phyloP scores from a whole-genome alignment of 2,797 vertebrate species.

The Eutrigla gurnardus region DNA sequence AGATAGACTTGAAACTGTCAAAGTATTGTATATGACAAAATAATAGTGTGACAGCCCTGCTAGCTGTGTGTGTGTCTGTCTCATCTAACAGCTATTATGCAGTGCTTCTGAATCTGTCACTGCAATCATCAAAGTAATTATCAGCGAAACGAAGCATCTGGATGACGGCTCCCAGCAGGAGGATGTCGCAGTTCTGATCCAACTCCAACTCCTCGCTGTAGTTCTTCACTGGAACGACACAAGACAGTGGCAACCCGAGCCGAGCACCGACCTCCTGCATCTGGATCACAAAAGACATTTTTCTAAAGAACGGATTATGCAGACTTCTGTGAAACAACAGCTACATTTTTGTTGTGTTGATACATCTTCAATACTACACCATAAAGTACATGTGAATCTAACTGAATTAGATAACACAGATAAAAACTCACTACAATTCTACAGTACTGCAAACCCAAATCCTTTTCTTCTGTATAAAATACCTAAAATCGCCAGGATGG shows the following conservation, averaged over 20 bases:
- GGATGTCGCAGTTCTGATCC: conserved; percentile 77
- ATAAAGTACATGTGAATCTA: not conserved
- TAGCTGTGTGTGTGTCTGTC: too few species aligned
- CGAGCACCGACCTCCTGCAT: conserved; percentile 68
- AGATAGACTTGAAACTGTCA: too few species aligned
- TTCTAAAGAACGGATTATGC: not conserved
- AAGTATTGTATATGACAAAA: too few species aligned
- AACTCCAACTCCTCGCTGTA: conserved; percentile 81
- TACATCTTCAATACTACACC: not conserved
- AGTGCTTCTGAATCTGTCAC: conserved; percentile 11
- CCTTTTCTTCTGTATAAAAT: too few species aligned
- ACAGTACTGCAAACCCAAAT: not conserved
- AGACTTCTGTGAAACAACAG: not conserved
- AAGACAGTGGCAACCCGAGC: conserved; percentile 79
- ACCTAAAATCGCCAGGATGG: too few species aligned
- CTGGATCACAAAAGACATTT: conserved; percentile 52
- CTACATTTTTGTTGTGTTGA: not conserved
- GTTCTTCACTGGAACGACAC: conserved; percentile 84
- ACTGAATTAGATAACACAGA: not conserved
- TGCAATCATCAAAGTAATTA: conserved; percentile 77
- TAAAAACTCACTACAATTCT: not conserved
- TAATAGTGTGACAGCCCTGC: too few species aligned
- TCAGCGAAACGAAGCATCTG: conserved; percentile 80
- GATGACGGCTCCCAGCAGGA: conserved; percentile 72
- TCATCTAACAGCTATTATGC: not conserved